Conservation (phyloP, 2,888 invertebrate species). For the Myopa tessellatipennis region DNA sequence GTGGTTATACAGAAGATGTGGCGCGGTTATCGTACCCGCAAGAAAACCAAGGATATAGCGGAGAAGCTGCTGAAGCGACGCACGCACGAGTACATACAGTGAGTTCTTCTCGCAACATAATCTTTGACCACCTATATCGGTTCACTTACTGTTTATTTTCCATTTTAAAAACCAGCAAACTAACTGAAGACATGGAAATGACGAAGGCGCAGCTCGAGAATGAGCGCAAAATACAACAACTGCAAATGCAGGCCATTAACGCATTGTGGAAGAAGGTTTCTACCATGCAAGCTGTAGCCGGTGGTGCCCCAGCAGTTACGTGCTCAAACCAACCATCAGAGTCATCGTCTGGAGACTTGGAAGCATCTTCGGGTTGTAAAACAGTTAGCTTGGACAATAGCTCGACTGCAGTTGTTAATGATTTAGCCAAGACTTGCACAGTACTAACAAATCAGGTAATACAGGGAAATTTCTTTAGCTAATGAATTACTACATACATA, state of each 20-base stretch:
- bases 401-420: constrained; percentile 75
- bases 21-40: constrained; percentile 85
- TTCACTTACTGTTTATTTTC: constrained; percentile 1
- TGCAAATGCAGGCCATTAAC: constrained; percentile 92
- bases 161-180: constrained; percentile 71
- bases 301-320: constrained; percentile 55
- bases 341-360: constrained; percentile 16
- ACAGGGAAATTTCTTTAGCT: neutral
- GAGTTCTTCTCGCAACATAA: constrained; percentile 58
- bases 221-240: constrained; percentile 84
- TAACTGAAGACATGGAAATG: constrained; percentile 86
- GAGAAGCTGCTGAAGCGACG: constrained; percentile 81
- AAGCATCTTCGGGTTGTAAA: constrained; percentile 38
- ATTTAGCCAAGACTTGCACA: constrained; percentile 81
- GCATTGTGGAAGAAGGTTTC: constrained; percentile 90
- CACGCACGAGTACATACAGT: constrained; percentile 87
- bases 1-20: constrained; percentile 87
- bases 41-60: constrained; percentile 70
- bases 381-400: constrained; percentile 68
- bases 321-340: constrained; percentile 37
- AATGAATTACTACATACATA: neutral
- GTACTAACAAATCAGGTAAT: constrained; percentile 79
- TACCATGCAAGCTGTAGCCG: constrained; percentile 69
- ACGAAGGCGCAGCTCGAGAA: constrained; percentile 87
- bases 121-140: neutral